Evolutionary conservation across 2,113 vertebrate genomes (phyloP).

Genomic region (Eonycteris spelaea): DNA sequence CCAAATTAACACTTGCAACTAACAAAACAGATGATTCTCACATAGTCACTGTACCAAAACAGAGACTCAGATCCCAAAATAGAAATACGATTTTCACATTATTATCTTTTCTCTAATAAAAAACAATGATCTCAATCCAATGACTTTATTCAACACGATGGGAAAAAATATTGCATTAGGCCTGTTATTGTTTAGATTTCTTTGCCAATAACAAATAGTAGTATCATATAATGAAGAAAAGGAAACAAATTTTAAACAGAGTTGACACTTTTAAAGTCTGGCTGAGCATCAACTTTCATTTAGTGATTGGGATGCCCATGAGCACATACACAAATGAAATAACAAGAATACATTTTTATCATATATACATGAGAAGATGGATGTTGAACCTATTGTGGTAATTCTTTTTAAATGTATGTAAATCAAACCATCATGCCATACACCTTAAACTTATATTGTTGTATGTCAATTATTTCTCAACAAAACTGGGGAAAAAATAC

Average conservation of each 20-base stretch:
- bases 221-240: not conserved
- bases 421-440: not conserved
- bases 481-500: not conserved
- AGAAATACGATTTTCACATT: not conserved
- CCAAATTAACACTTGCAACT: not conserved
- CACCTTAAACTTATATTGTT: not conserved
- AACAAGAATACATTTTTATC: not conserved
- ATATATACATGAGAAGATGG: not conserved
- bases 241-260: not conserved
- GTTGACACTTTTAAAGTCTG: not conserved
- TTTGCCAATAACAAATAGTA: not conserved
- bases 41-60: not conserved
- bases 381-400: not conserved
- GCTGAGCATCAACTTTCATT: not conserved
- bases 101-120: constrained; percentile 40
- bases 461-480: not conserved
- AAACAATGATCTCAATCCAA: not conserved
- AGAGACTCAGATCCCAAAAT: not conserved
- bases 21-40: not conserved
- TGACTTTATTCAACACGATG: constrained; percentile 34
- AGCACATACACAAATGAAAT: not conserved
- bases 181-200: not conserved
- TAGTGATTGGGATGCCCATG: not conserved
- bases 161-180: not conserved
- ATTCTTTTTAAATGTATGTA: not conserved